Percentiles rank a stretch among this genome's conserved stretches.
phyloP scores from a whole-genome alignment of 2,888 invertebrate species.

The Meandrusa payeni region DNA sequence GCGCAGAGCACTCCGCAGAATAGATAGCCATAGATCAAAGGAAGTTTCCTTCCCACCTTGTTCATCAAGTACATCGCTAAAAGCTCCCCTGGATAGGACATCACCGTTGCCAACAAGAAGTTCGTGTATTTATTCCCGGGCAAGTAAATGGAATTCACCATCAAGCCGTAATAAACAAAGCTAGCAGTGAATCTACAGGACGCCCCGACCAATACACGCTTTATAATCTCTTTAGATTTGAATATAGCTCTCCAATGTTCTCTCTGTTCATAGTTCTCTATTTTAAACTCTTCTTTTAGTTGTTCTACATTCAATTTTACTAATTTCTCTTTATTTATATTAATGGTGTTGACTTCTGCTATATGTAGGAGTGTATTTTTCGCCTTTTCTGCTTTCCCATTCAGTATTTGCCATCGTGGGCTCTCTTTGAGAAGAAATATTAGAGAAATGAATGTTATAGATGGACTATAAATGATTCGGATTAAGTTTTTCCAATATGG shows the following conservation, averaged over 20 bases:
- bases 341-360: constrained; percentile 50
- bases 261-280: constrained; percentile 42
- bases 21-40: constrained; percentile 49
- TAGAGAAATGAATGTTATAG: constrained; percentile 46
- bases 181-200: constrained; percentile 50
- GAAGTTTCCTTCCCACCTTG: constrained; percentile 54
- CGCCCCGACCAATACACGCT: constrained; percentile 45
- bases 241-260: constrained; percentile 48
- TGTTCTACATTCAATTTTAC: constrained; percentile 39
- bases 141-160: constrained; percentile 59
- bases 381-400: constrained; percentile 50
- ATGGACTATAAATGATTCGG: constrained; percentile 52
- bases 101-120: constrained; percentile 55
- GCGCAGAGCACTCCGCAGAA: constrained; percentile 49
- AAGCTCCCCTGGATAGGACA: constrained; percentile 66
- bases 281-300: constrained; percentile 50
- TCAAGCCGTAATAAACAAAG: constrained; percentile 63
- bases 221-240: constrained; percentile 49
- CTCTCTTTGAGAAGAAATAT: constrained; percentile 54
- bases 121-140: constrained; percentile 64
- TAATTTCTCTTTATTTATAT: constrained; percentile 46
- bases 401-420: constrained; percentile 61
- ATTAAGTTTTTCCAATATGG: constrained; percentile 59
- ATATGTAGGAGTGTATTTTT: constrained; percentile 45
- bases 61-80: constrained; percentile 57